These are phyloP conservation scores for Ormyrus nitidulus DNA, from an alignment of 2,888 invertebrate genomes.

Conservation along the genomic window DNA sequence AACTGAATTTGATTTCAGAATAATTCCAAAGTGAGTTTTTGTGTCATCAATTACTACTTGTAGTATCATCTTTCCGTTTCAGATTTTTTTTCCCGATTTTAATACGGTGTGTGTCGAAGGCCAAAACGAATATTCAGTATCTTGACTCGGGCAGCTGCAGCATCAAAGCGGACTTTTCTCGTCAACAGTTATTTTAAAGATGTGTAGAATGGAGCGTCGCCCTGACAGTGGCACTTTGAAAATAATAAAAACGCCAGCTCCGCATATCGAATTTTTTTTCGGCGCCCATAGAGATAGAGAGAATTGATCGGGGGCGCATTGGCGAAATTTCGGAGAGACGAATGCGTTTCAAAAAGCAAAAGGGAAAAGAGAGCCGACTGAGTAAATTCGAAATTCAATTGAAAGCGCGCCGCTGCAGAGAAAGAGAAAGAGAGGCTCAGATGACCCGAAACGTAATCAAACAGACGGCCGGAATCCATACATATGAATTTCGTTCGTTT, in stretches of 20 bases:
- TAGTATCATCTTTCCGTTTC: too few species aligned
- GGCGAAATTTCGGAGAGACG: conserved; percentile 34
- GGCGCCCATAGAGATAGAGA: not conserved
- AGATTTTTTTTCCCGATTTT: too few species aligned
- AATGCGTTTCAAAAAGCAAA: conserved; percentile 44
- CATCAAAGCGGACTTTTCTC: not conserved
- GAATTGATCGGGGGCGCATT: not conserved
- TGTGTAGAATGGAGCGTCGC: not conserved
- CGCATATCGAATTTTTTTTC: conserved; percentile 40
- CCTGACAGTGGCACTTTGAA: conserved; percentile 33
- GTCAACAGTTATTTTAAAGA: conserved; percentile 17
- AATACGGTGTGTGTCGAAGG: too few species aligned
- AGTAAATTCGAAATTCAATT: conserved; percentile 56
- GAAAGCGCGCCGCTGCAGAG: conserved; percentile 15
- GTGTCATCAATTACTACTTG: too few species aligned
- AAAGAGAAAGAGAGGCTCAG: conserved; percentile 37
- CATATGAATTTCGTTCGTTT: conserved; percentile 51
- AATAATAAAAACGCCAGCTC: conserved; percentile 29
- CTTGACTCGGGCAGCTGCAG: too few species aligned
- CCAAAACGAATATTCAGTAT: too few species aligned
- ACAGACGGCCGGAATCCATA: conserved; percentile 47
- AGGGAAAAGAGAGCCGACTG: conserved; percentile 33
- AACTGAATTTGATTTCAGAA: too few species aligned
- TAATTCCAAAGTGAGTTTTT: too few species aligned
- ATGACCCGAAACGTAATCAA: conserved; percentile 56